These are phyloP conservation scores for Periophthalmus modestus DNA, from an alignment of 2,113 vertebrate genomes.

Conservation along the genomic window DNA sequence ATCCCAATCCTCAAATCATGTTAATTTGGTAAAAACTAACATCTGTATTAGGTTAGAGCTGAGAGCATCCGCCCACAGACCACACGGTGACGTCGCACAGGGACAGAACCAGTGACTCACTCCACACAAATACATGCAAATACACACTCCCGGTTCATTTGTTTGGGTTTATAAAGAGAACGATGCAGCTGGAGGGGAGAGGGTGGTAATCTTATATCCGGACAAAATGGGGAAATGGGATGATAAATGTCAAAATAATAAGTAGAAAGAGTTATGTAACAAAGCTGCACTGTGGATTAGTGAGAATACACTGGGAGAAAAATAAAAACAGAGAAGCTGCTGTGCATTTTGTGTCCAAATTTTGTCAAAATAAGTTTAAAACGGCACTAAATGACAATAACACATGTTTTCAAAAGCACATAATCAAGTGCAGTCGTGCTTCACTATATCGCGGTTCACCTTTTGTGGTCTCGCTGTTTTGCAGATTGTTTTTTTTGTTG, in stretches of 20 bases:
- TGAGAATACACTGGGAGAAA: too few relatives aligned
- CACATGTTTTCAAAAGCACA: too few relatives aligned
- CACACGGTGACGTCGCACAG: slow-evolving; percentile 26
- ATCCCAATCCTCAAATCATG: not conserved
- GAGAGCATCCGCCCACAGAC: slow-evolving; percentile 48
- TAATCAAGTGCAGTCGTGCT: too few relatives aligned
- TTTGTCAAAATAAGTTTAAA: too few relatives aligned
- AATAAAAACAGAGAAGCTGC: too few relatives aligned
- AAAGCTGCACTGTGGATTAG: too few relatives aligned
- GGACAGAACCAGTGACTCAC: slow-evolving; percentile 36
- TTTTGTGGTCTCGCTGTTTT: too few relatives aligned
- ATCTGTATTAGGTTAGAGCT: not conserved
- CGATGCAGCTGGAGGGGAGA: not conserved
- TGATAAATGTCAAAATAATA: not conserved
- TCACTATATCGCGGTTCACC: too few relatives aligned
- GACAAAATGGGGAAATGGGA: not conserved
- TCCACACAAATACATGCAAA: slow-evolving; percentile 13
- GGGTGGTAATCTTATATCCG: not conserved
- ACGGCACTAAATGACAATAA: too few relatives aligned
- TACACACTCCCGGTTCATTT: not conserved
- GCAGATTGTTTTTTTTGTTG: too few relatives aligned
- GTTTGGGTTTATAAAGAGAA: not conserved
- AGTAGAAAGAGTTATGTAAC: not conserved
- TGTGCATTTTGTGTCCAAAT: too few relatives aligned
- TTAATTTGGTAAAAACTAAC: not conserved